Evolutionary conservation across 2,888 invertebrate genomes (phyloP), one percentile per base, ranked within the genome.

Genomic region (Apocheima hispidaria): DNA sequence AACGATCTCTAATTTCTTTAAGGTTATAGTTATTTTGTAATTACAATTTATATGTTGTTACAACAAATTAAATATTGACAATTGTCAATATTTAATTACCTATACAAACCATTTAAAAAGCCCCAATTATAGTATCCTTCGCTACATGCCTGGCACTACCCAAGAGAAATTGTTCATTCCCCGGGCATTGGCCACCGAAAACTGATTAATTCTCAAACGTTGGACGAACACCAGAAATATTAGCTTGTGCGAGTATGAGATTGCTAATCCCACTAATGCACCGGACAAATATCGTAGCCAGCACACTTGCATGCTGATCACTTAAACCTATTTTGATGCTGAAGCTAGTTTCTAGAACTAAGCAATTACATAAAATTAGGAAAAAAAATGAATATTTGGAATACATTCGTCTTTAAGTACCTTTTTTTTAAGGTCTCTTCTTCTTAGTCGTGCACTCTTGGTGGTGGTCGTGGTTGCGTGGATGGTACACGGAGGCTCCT

Each of bases 181-280:
- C 74, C 76, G 71, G 72, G 70, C 73, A 69, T 71, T 74, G 79
- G 79, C 73, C 75, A 80, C 73, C 61, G 76, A 79, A 82, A 85
- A 83, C 88, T 90, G 88, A 92, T 92, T 91, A 91, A 90, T 90
- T 87, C 84, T 80, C 84, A 79, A 78, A 79, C 81, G 75, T 74
- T 79, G 80, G 79, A 83, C 84, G 83, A 82, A 85, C 86, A 86
- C 85, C 82, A 88, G 88, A 89, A 88, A 88, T 88, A 91, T 90
- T 86, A 90, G 86, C 82, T 81, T 81, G 71, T 77, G 73, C 83
- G 80, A 84, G 84, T 88, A 87, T 87, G 90, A 90, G 90, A 92
- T 90, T 91, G 85, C 87, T 92, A 92, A 92, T 92, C 87, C 86
- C 87, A 81, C 89, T 92, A 92, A 92, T 92, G 92, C 92, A 88